Percentiles rank a stretch among this genome's conserved stretches.
phyloP scores from a whole-genome alignment of 2,888 invertebrate genomes.

The Euspilapteryx auroguttella region DNA sequence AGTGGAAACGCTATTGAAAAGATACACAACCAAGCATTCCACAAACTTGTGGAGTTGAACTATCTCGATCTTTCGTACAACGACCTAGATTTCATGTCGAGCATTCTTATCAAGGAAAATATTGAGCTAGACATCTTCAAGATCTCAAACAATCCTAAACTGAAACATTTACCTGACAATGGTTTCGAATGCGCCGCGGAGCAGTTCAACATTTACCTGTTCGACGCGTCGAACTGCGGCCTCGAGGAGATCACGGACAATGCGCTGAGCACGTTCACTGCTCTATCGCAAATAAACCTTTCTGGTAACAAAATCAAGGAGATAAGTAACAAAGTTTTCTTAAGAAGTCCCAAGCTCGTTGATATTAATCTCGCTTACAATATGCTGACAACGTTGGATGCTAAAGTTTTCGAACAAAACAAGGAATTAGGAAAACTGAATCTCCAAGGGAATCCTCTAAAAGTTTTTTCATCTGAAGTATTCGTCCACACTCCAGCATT shows the following conservation, averaged over 20 bases:
- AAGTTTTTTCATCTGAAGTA: conserved; percentile 65
- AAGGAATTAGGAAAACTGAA: conserved; percentile 66
- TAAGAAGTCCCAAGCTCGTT: conserved; percentile 58
- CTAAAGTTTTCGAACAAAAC: conserved; percentile 68
- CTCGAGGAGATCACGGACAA: conserved; percentile 64
- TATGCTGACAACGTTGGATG: conserved; percentile 61
- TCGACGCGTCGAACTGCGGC: conserved; percentile 76
- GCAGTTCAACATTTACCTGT: conserved; percentile 65
- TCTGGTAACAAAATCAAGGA: conserved; percentile 67
- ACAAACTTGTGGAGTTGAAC: conserved; percentile 65
- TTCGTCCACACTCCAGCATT: conserved; percentile 66
- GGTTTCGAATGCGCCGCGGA: conserved; percentile 66
- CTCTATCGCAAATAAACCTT: conserved; percentile 66
- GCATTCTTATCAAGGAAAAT: conserved; percentile 70
- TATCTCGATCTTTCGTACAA: conserved; percentile 76
- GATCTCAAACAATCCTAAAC: conserved; percentile 69
- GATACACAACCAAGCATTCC: conserved; percentile 71
- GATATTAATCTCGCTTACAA: conserved; percentile 76
- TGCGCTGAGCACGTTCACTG: conserved; percentile 72
- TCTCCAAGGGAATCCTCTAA: conserved; percentile 73
- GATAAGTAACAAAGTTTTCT: conserved; percentile 57
- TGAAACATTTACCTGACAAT: conserved; percentile 67
- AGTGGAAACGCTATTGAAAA: conserved; percentile 70
- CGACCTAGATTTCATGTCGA: conserved; percentile 66
- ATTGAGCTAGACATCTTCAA: conserved; percentile 69